phyloP scores from a whole-genome alignment of 1,140 invertebrate species.

The Lepidurus packardi region DNA sequence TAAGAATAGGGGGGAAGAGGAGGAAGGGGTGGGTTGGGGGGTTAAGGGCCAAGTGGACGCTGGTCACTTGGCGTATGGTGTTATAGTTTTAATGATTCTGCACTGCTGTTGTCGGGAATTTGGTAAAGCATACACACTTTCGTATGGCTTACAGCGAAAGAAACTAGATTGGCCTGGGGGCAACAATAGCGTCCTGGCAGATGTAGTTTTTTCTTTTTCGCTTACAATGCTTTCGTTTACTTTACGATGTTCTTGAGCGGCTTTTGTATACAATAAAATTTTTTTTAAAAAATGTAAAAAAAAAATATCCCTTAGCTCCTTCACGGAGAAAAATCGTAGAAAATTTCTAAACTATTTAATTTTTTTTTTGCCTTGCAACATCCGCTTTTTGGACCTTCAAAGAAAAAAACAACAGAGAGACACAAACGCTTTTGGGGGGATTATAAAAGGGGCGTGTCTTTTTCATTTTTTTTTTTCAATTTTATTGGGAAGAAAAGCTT shows the following conservation, averaged over 20 bases:
- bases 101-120: neutral
- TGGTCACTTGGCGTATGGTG: constrained; percentile 8
- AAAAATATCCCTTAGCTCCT: too few relatives aligned
- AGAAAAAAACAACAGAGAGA: neutral
- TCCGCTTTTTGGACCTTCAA: constrained; percentile 10
- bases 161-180: too few relatives aligned
- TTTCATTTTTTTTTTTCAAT: neutral
- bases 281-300: too few relatives aligned
- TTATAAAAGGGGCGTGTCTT: constrained; percentile 10
- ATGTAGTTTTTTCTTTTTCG: neutral
- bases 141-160: too few relatives aligned
- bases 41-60: neutral
- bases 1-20: neutral
- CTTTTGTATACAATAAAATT: neutral
- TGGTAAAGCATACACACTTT: neutral
- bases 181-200: too few relatives aligned
- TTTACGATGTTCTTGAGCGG: neutral
- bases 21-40: neutral
- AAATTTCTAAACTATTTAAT: too few relatives aligned
- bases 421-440: neutral
- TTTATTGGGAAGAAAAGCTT: neutral
- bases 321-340: too few relatives aligned
- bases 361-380: neutral
- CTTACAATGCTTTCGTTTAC: constrained; percentile 1
- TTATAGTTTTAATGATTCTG: neutral